Evolutionary conservation across 2,113 vertebrate species (phyloP).

Genomic region (Psophia crepitans): DNA sequence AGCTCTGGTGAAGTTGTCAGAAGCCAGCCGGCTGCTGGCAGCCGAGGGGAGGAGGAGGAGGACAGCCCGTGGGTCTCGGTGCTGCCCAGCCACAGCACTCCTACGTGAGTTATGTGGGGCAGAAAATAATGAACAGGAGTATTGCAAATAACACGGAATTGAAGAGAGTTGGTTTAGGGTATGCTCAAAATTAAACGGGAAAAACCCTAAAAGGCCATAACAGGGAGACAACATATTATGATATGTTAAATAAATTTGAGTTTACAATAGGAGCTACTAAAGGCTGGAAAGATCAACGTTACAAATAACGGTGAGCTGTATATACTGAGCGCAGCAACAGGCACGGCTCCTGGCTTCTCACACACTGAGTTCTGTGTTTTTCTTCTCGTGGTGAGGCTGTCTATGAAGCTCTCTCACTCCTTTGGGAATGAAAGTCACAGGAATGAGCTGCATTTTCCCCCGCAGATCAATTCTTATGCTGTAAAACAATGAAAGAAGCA

Average conservation of each 20-base stretch:
- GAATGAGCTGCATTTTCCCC: neutral
- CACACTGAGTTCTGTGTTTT: neutral
- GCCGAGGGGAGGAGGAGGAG: too few relatives aligned
- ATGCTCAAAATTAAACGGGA: neutral
- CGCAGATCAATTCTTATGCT: neutral
- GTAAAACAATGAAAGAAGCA: neutral
- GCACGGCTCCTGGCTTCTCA: neutral
- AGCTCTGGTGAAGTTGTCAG: rapidly evolving
- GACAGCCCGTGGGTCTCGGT: rapidly evolving
- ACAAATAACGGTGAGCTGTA: neutral
- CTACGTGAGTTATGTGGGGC: rapidly evolving
- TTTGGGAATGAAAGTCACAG: neutral
- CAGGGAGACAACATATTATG: neutral
- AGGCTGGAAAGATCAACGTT: neutral
- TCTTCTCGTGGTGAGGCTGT: neutral
- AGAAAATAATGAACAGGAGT: neutral
- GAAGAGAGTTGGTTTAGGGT: neutral
- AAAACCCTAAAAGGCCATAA: neutral
- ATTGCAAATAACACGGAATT: neutral
- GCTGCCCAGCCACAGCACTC: too few relatives aligned
- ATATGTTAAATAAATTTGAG: neutral
- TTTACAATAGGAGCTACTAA: neutral
- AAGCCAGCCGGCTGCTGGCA: neutral
- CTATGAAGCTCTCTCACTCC: neutral
- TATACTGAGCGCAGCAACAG: neutral